Evolutionary conservation across 2,888 invertebrate genomes (phyloP).

Genomic region (Eupeodes latifasciatus): DNA sequence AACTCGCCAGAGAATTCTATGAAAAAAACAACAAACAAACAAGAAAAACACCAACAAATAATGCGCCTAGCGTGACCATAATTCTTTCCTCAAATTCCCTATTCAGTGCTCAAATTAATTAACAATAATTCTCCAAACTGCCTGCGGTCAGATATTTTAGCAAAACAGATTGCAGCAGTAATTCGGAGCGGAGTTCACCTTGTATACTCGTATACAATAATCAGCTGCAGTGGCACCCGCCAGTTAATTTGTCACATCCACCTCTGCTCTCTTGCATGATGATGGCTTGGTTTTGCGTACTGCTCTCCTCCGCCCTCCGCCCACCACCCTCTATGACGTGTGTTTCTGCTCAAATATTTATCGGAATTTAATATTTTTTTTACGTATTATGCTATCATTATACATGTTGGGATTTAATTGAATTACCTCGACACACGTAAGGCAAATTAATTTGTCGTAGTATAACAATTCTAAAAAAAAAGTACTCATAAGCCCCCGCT

Average conservation of each 20-base stretch:
- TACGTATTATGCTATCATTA: constrained; percentile 32
- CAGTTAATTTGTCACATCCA: constrained; percentile 60
- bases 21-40: not conserved
- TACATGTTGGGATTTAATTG: constrained; percentile 68
- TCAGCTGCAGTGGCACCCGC: constrained; percentile 32
- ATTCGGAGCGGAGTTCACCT: constrained; percentile 21
- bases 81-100: constrained; percentile 48
- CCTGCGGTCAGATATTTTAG: constrained; percentile 69
- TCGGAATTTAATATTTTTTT: constrained; percentile 41
- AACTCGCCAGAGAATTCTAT: constrained; percentile 33
- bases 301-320: not conserved
- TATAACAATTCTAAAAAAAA: constrained; percentile 59
- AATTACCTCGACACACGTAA: constrained; percentile 72
- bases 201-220: not conserved
- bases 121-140: constrained; percentile 61
- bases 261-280: not conserved
- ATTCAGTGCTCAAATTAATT: constrained; percentile 64
- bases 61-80: constrained; percentile 21
- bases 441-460: constrained; percentile 73
- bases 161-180: constrained; percentile 64
- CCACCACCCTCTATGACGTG: not conserved
- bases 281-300: not conserved
- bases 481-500: constrained; percentile 48
- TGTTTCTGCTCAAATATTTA: constrained; percentile 33
- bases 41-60: not conserved